Evolutionary conservation across 2,113 vertebrate genomes (phyloP), one percentile per base, ranked within the genome.

Genomic region (Sitta europaea): DNA sequence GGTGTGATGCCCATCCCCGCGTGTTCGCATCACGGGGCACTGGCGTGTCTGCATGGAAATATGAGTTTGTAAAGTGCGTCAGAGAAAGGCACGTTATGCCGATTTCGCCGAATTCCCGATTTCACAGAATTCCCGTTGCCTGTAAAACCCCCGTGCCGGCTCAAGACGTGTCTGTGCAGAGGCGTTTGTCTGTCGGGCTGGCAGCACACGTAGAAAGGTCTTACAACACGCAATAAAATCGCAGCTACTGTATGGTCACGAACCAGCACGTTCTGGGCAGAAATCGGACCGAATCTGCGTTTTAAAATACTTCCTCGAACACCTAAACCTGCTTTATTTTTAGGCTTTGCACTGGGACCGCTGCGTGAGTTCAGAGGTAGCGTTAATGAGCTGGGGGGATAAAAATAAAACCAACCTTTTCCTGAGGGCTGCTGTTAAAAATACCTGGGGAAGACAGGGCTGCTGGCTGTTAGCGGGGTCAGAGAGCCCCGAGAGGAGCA

Each of bases 221-320:
- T 53, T 0, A 1, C 1, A 74, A 21, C 15, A 10, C 16, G 1
- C 3, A 9, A 40, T 35, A 18, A 72, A 88, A 51, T 18, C 31
- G 1, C 67, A 23, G 94, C 78, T n/a, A 13, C 79, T 3, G 19
- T 1, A 0, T 0, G 53, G 4, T 16, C 16, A 1, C 2, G 1
- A 15, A 23, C 7, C 65, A 3, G 36, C 6, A 2, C 0, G 35
- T 29, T 55, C 2, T 0, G 40, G 7, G 57, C 59, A 28, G 65
- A 31, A 74, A 58, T 4, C 4, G 20, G 16, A 3, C 27, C 20
- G 48, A 48, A 28, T 23, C 51, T 6, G 14, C 25, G 0, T 53
- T 73, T 42, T 14, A 20, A 38, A 86, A 71, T 75, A 43, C 59
- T 58, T 35, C 12, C 24, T 25, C 22, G 5, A 33, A 4, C 68